These are phyloP conservation scores for Neoscelio sp. DNA, from an alignment of 2,888 invertebrate species.

Conservation along the genomic window DNA sequence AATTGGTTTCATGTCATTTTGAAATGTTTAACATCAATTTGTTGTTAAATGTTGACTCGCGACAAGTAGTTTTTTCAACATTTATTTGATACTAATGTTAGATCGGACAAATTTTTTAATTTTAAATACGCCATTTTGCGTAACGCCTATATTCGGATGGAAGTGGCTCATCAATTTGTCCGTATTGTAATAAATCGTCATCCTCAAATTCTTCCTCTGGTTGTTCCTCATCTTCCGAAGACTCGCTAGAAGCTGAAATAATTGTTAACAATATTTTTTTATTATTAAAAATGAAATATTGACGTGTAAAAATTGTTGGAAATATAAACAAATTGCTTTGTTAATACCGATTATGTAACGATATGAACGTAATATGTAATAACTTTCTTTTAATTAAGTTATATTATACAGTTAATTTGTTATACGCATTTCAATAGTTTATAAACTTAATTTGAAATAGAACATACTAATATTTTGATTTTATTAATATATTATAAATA, in stretches of 20 bases:
- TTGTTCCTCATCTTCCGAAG: neutral
- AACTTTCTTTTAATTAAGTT: too few species aligned
- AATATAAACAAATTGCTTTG: neutral
- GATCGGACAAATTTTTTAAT: constrained; percentile 79
- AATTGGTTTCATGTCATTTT: neutral
- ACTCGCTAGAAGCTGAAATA: constrained; percentile 16
- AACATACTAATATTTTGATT: too few species aligned
- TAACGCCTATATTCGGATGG: constrained; percentile 62
- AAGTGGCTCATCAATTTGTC: constrained; percentile 44
- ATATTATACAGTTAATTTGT: too few species aligned
- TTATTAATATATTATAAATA: too few species aligned
- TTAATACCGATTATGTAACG: too few species aligned
- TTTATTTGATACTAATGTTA: too few species aligned
- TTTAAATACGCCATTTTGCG: constrained; percentile 62
- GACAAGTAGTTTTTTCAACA: too few species aligned
- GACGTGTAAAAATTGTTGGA: neutral
- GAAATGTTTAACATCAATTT: too few species aligned
- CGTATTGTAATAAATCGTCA: neutral
- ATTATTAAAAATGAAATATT: neutral
- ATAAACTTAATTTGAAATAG: too few species aligned
- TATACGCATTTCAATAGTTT: too few species aligned
- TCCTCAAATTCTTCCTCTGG: constrained; percentile 1
- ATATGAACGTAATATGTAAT: too few species aligned
- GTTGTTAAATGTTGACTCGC: too few species aligned
- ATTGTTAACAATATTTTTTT: neutral